Evolutionary conservation across 1,140 invertebrate genomes (phyloP), one percentile per base, ranked within the genome.

Genomic region (Drosophila novamexicana): DNA sequence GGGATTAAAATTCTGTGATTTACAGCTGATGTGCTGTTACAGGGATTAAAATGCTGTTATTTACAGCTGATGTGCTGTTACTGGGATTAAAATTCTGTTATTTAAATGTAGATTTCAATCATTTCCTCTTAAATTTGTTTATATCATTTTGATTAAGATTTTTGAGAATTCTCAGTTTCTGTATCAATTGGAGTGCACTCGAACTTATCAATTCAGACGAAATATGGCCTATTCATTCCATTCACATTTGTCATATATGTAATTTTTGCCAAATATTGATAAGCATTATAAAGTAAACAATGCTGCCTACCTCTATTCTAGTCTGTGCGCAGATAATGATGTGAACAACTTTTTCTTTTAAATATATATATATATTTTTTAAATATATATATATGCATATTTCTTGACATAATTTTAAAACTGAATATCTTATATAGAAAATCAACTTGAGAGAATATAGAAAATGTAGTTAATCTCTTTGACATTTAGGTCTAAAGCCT

Each of bases 151-250:
- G 7, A 32, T 10, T 42, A 9, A 36, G 8, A 36, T 34, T 47
- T 18, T 49, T 2, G 0, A 42, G 7, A n/a, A 47, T 59, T 52
- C 22, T n/a, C 42, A 37, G 18, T 44, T 44, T 37, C 14, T 32
- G n/a, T 63, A 54, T 70, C 58, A 18, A 12, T 34, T 29, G 22
- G 49, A 29, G 2, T 34, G 9, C 39, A 59, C 56, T 67, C 45
- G 6, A 53, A 67, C 63, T 67, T 72, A 72, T 72, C 69, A 58
- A 52, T 72, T 72, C 63, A 37, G 34, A 59, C 12, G 57, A 75
- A 57, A 44, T 57, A n/a, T 14, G 39, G 40, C 29, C 14, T 63
- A 14, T 37, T 47, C 53, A 66, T 64, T 65, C 53, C 53, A 44
- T 49, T 66, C 53, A 58, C 69, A 66, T 68, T 68, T 68, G 56